phyloP scores from a whole-genome alignment of 2,888 invertebrate genomes.

The Tiliacea citrago region DNA sequence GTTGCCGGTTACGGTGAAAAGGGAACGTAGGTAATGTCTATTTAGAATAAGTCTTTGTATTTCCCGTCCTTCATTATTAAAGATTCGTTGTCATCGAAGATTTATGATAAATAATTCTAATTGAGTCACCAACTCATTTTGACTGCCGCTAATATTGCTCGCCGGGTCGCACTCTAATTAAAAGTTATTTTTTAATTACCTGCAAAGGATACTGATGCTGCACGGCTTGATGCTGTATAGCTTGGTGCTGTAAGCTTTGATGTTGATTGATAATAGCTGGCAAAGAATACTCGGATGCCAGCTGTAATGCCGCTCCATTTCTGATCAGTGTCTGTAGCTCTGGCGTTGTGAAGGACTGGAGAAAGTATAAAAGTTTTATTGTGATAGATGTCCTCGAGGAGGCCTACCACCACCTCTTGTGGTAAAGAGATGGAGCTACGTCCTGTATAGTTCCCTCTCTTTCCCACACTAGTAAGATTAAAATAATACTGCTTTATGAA shows the following conservation, averaged over 20 bases:
- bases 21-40: too few species aligned
- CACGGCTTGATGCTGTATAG: slow-evolving; percentile 74
- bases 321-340: slow-evolving; percentile 84
- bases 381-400: too few species aligned
- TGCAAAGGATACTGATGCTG: slow-evolving; percentile 78
- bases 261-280: slow-evolving; percentile 85
- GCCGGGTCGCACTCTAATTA: neutral
- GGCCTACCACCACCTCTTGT: too few species aligned
- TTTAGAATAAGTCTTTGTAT: neutral
- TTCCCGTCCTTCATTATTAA: neutral
- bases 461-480: too few species aligned
- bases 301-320: slow-evolving; percentile 84
- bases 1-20: too few species aligned
- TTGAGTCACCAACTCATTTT: neutral
- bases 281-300: slow-evolving; percentile 84
- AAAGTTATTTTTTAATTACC: slow-evolving; percentile 63
- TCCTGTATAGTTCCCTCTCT: too few species aligned
- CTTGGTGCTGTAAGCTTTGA: slow-evolving; percentile 80
- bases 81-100: neutral
- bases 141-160: neutral
- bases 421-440: too few species aligned
- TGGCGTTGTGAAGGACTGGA: slow-evolving; percentile 73
- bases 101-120: neutral
- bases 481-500: too few species aligned
- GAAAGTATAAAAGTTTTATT: neutral